These are phyloP conservation scores for Epistrophella euchroma DNA, from an alignment of 2,888 invertebrate genomes.

Conservation along the genomic window DNA sequence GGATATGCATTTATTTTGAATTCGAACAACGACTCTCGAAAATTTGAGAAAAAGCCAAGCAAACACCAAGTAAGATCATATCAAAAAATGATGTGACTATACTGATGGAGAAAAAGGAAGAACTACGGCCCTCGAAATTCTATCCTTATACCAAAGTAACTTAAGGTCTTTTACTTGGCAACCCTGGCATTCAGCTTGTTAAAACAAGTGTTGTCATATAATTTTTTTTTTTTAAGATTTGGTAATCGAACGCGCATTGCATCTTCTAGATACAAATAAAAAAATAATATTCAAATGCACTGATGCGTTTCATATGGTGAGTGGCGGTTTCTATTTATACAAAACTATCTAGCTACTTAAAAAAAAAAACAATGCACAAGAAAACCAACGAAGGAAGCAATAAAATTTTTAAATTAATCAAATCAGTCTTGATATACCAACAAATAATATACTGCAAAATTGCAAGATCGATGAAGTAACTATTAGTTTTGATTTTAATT, in stretches of 20 bases:
- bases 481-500: slow-evolving; percentile 46
- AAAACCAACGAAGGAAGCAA: slow-evolving; percentile 25
- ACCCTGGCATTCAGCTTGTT: slow-evolving; percentile 1
- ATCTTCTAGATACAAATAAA: slow-evolving; percentile 2
- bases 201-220: slow-evolving; percentile 64
- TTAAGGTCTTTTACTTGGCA: background rate
- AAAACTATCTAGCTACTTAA: background rate
- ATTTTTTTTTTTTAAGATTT: slow-evolving; percentile 36
- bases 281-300: slow-evolving; percentile 48
- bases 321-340: slow-evolving; percentile 29
- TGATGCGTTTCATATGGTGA: slow-evolving; percentile 57
- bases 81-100: no score
- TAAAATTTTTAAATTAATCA: slow-evolving; percentile 34
- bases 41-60: no score
- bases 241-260: slow-evolving; percentile 40
- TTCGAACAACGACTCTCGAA: no score
- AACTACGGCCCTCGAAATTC: no score
- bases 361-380: slow-evolving; percentile 10
- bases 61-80: no score
- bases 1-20: no score
- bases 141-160: no score
- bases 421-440: background rate
- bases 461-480: slow-evolving; percentile 49
- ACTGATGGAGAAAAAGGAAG: no score
- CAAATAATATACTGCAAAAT: background rate